Conservation (phyloP, 1,140 invertebrate genomes). For the Pseudomyrmex sp. region DNA sequence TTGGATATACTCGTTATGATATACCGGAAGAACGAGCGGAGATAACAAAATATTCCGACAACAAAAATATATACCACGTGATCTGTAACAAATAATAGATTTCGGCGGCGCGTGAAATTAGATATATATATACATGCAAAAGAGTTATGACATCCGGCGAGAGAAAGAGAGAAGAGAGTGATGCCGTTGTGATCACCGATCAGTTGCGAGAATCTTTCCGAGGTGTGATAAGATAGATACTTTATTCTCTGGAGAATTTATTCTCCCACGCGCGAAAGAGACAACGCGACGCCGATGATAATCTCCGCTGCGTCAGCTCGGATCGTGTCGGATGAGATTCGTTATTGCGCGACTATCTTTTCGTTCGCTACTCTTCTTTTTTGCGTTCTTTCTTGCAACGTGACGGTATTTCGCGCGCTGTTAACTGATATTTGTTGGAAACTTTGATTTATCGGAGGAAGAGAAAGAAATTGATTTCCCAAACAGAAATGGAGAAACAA, state of each 20-base stretch:
- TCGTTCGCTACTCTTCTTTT: not conserved
- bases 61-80: no score
- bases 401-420: not conserved
- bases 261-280: constrained; percentile 21
- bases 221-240: constrained; percentile 43
- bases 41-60: constrained; percentile 3
- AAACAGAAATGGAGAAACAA: no score
- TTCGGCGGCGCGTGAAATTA: constrained; percentile 47
- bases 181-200: constrained; percentile 12
- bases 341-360: constrained; percentile 35
- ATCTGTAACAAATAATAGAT: constrained; percentile 46
- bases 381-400: not conserved
- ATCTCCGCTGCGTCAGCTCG: constrained; percentile 61
- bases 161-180: not conserved
- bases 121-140: constrained; percentile 24
- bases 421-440: constrained; percentile 26
- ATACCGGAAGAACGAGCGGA: not conserved
- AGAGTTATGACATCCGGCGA: constrained; percentile 2
- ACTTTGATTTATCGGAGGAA: not conserved
- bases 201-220: constrained; percentile 28
- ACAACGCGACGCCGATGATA: constrained; percentile 50
- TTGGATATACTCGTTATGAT: not conserved
- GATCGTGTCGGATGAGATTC: constrained; percentile 50
- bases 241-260: constrained; percentile 41
- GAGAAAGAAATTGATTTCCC: no score